phyloP scores from a whole-genome alignment of 2,797 vertebrate genomes.

The Hippopotamyrus pictus region DNA sequence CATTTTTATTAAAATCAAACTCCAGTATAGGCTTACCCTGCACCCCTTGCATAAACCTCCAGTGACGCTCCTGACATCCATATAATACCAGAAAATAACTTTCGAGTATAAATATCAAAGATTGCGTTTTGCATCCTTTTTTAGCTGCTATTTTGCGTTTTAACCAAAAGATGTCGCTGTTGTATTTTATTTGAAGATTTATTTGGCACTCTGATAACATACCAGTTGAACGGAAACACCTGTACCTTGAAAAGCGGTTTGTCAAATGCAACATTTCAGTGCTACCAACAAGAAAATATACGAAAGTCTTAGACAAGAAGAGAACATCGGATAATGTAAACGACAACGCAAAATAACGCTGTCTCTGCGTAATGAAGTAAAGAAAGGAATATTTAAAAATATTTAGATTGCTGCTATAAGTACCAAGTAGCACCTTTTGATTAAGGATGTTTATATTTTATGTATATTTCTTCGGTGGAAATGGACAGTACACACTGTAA shows the following conservation, averaged over 20 bases:
- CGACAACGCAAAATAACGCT: background rate
- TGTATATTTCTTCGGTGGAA: background rate
- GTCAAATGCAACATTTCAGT: background rate
- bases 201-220: background rate
- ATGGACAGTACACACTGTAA: background rate
- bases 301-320: background rate
- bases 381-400: background rate
- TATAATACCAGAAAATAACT: background rate
- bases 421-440: background rate
- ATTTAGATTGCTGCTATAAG: background rate
- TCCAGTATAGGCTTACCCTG: background rate
- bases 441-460: background rate
- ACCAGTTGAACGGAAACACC: background rate
- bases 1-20: background rate
- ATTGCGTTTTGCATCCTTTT: background rate
- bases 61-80: background rate
- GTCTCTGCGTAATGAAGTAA: background rate
- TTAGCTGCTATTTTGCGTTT: background rate
- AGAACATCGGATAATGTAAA: background rate
- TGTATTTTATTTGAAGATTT: slow-evolving; percentile 11
- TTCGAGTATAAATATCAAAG: background rate
- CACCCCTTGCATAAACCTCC: background rate
- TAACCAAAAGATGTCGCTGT: slow-evolving; percentile 23
- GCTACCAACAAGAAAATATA: background rate
- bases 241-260: background rate